Evolutionary conservation across 2,888 invertebrate genomes (phyloP).

Genomic region (Drosophila differens): DNA sequence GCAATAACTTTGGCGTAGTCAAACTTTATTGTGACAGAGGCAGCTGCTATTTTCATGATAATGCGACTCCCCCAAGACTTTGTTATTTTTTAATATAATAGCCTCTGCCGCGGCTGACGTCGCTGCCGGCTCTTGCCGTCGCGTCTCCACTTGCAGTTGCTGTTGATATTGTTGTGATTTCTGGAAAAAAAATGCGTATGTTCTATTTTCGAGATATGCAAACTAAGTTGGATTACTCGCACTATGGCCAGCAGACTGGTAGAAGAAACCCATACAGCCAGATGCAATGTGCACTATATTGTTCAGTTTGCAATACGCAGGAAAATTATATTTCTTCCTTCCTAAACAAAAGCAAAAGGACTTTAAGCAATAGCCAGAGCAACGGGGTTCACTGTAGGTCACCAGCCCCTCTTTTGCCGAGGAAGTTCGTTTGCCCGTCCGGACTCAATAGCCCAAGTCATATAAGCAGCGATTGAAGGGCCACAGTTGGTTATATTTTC

Average conservation of each 20-base stretch:
- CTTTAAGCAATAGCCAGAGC: conserved; percentile 31
- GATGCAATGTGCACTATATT: conserved; percentile 48
- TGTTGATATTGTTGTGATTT: conserved; percentile 52
- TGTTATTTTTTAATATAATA: conserved; percentile 67
- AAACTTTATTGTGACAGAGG: conserved; percentile 59
- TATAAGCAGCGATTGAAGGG: conserved; percentile 22
- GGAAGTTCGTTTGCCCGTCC: conserved; percentile 28
- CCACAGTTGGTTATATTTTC: conserved; percentile 37
- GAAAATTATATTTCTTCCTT: conserved; percentile 72
- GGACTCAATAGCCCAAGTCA: conserved; percentile 19
- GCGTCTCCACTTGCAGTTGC: conserved; percentile 1
- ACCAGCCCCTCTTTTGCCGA: background rate
- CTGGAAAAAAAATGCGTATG: conserved; percentile 45
- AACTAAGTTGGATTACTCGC: conserved; percentile 64
- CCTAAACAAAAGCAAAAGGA: conserved; percentile 51
- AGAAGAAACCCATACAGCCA: conserved; percentile 13
- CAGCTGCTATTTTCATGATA: conserved; percentile 51
- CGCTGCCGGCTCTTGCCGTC: background rate
- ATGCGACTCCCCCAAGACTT: conserved; percentile 37
- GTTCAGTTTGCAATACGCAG: conserved; percentile 49
- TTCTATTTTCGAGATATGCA: conserved; percentile 67
- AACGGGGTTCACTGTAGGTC: conserved; percentile 12
- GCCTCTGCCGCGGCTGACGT: conserved; percentile 44
- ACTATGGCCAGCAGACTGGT: conserved; percentile 19
- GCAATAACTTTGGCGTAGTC: conserved; percentile 63